Conservation (phyloP, 1,140 invertebrate genomes). For the Cherax destructor region DNA sequence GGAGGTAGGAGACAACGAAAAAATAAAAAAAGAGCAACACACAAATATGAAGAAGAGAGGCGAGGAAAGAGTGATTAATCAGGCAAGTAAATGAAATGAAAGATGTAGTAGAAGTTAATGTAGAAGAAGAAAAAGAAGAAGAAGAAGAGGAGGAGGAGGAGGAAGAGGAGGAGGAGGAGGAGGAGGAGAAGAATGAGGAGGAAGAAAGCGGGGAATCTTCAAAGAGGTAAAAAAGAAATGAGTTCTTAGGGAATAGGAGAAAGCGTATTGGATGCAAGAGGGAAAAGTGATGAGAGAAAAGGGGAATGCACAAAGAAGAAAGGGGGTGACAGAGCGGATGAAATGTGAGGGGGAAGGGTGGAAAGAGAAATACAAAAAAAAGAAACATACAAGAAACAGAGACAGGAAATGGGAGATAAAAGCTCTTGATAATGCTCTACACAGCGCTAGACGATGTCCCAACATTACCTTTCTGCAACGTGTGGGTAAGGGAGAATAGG, state of each 20-base stretch:
- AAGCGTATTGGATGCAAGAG: background rate
- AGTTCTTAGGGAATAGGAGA: background rate
- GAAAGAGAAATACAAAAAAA: conserved; percentile 15
- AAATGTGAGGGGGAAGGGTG: too few species aligned
- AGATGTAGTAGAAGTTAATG: background rate
- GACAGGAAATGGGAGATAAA: too few species aligned
- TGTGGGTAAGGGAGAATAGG: too few species aligned
- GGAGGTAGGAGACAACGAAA: too few species aligned
- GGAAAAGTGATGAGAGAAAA: conserved; percentile 8
- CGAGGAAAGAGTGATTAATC: background rate
- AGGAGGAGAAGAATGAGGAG: background rate
- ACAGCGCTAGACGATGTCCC: too few species aligned
- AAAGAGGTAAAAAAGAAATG: background rate
- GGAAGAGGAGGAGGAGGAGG: background rate
- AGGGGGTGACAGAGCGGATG: background rate
- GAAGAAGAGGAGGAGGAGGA: background rate
- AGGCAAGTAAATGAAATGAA: conserved; percentile 19
- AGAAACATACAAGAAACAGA: background rate
- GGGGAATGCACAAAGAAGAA: background rate
- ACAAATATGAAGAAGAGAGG: too few species aligned
- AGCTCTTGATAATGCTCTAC: too few species aligned
- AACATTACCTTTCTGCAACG: too few species aligned
- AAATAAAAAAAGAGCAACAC: too few species aligned
- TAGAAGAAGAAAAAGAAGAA: background rate
- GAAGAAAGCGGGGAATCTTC: background rate